Conservation (phyloP, 2,797 vertebrate species). For the Garrulus glandarius region DNA sequence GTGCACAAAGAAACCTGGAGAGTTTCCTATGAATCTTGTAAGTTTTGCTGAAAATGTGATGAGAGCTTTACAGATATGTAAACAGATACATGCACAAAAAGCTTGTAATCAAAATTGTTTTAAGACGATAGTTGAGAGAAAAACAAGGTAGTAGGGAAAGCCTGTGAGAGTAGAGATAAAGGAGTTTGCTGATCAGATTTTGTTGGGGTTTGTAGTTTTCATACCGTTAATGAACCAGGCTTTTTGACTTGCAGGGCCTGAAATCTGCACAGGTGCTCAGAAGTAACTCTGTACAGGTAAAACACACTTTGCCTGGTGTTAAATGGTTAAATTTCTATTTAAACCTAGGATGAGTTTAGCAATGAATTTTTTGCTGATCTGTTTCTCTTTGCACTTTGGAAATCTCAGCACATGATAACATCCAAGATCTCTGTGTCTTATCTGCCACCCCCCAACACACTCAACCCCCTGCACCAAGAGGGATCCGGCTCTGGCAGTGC, state of each 20-base stretch:
- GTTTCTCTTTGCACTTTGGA: not conserved
- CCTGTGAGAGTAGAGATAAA: not conserved
- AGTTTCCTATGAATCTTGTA: not conserved
- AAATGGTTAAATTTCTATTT: not conserved
- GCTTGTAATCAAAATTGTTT: not conserved
- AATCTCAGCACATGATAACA: not conserved
- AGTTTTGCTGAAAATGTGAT: not conserved
- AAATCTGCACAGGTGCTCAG: not conserved
- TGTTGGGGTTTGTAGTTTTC: not conserved
- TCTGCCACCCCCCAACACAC: not conserved
- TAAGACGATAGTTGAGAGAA: not conserved
- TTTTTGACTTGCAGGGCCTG: not conserved
- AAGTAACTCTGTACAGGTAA: not conserved
- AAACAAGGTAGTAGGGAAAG: not conserved
- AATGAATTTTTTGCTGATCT: not conserved
- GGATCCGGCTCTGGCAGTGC: rapidly evolving
- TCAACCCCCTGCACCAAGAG: rapidly evolving
- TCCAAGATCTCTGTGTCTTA: not conserved
- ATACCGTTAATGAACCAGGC: not conserved
- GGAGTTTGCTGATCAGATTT: not conserved
- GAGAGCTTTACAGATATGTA: not conserved
- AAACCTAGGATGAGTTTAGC: not conserved
- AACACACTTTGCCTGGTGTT: not conserved
- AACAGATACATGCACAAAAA: not conserved
- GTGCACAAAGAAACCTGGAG: not conserved